Base-by-base conservation (phyloP, 2,113 vertebrate species). In the Hassar affinis region DNA sequence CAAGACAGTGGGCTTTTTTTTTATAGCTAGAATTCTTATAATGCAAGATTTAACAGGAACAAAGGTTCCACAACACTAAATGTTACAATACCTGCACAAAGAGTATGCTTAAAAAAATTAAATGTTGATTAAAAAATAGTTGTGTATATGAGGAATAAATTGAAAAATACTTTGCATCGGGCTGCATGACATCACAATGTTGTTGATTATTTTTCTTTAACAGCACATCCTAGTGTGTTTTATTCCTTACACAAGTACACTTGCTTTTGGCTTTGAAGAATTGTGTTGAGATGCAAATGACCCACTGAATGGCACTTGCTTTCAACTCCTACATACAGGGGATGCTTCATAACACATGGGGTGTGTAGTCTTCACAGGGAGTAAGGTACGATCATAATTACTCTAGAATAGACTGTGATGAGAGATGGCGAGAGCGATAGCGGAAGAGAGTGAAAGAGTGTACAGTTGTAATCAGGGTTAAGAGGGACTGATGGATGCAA, bases 401-500 rank as follows among this genome's bases (percentile, higher is more conserved):
- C 42, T 72, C 54, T 35, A 38, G 52, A 35, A 56, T 57, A 17
- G 30, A 25, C 18, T 8, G 14, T 1, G 9, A n/a, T 57, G 52
- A 59, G n/a, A 74, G n/a, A 74, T 49, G 45, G 27, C 84, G 87
- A 87, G 88, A 90, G 90, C 80, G 87, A 86, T 20, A 45, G 72
- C 17, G 25, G 35, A 51, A 81, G 72, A 64, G 51, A 12, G 72
- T 51, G 90, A 72, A 62, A 66, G 38, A 87, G 90, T 91, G 91
- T 92, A 91, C 90, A 93, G 89, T 91, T 66, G 91, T 90, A 93
- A 93, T 93, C 91, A 93, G 90, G 87, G 91, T 90, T 92, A 92
- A 90, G 90, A 85, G 90, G 84, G 87, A 85, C 90, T 91, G 89
- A 92, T 91, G 93, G 92, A 94, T 93, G 92, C 92, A 92, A 92